phyloP scores from a whole-genome alignment of 2,888 invertebrate genomes.

The Cerceris rybyensis region DNA sequence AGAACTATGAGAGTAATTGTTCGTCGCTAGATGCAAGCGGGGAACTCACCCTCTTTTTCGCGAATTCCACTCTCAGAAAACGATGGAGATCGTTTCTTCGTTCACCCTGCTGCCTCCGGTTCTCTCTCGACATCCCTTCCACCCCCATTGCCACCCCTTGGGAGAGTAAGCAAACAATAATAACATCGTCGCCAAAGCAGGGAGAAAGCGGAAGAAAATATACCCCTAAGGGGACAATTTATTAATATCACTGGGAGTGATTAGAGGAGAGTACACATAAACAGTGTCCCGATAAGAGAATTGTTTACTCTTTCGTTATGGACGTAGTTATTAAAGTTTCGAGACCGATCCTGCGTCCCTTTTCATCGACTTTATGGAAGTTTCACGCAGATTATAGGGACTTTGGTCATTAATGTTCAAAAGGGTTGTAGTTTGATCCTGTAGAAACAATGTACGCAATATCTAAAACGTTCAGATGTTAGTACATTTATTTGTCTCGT shows the following conservation, averaged over 20 bases:
- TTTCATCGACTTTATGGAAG: neutral
- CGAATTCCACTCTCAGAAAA: conserved; percentile 3
- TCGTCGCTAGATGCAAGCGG: conserved; percentile 21
- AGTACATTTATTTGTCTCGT: too few relatives aligned
- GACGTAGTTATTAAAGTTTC: conserved; percentile 28
- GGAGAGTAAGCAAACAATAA: conserved; percentile 63
- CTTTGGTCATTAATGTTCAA: too few relatives aligned
- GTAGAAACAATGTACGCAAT: too few relatives aligned
- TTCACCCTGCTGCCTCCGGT: conserved; percentile 1
- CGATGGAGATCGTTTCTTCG: conserved; percentile 24
- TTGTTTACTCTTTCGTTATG: conserved; percentile 26
- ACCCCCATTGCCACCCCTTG: neutral
- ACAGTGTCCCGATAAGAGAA: conserved; percentile 41
- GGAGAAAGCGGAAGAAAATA: conserved; percentile 51
- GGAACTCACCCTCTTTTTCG: conserved; percentile 18
- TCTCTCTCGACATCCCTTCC: conserved; percentile 1
- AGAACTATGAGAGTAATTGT: conserved; percentile 51
- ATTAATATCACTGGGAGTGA: conserved; percentile 62
- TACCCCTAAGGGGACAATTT: conserved; percentile 53
- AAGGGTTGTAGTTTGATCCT: too few relatives aligned
- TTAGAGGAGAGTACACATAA: conserved; percentile 48
- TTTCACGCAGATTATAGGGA: neutral
- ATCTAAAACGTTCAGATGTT: too few relatives aligned
- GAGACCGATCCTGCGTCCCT: neutral
- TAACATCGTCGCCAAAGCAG: conserved; percentile 52